Conservation (phyloP, 2,888 invertebrate species). For the Eupelmus urozonus region DNA sequence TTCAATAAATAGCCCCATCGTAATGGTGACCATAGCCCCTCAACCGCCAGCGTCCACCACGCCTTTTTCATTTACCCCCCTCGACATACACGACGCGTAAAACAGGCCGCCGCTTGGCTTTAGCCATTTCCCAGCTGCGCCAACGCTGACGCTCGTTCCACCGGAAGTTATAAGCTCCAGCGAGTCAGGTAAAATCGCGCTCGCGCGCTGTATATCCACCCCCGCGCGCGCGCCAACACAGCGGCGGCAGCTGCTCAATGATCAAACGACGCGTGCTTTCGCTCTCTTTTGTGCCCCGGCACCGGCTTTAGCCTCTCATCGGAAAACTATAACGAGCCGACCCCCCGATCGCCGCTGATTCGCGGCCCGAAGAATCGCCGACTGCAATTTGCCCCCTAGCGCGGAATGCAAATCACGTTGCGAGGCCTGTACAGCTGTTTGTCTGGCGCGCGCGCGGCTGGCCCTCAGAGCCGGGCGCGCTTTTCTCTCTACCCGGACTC, state of each 20-base stretch:
- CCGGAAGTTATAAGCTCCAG: constrained; percentile 28
- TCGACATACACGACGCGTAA: neutral
- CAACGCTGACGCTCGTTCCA: neutral
- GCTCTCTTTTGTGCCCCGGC: neutral
- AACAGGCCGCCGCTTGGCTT: neutral
- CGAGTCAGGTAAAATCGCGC: neutral
- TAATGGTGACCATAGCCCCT: no score
- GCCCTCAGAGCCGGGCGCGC: no score
- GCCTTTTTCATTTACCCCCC: no score
- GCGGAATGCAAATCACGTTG: constrained; percentile 27
- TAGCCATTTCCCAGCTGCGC: neutral
- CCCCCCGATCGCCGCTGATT: constrained; percentile 11
- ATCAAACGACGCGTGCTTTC: constrained; percentile 14
- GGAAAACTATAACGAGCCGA: constrained; percentile 36
- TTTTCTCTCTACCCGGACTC: no score
- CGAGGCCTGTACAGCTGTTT: no score
- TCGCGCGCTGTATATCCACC: no score
- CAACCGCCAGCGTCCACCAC: no score
- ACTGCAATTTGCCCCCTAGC: constrained; percentile 14
- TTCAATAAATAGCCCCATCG: no score
- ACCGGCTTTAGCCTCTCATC: neutral
- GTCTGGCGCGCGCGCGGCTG: no score
- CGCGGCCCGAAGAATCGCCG: neutral
- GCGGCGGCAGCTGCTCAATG: no score
- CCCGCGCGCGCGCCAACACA: no score